Conservation (phyloP, 2,113 vertebrate species). For the Oophaga pumilio region DNA sequence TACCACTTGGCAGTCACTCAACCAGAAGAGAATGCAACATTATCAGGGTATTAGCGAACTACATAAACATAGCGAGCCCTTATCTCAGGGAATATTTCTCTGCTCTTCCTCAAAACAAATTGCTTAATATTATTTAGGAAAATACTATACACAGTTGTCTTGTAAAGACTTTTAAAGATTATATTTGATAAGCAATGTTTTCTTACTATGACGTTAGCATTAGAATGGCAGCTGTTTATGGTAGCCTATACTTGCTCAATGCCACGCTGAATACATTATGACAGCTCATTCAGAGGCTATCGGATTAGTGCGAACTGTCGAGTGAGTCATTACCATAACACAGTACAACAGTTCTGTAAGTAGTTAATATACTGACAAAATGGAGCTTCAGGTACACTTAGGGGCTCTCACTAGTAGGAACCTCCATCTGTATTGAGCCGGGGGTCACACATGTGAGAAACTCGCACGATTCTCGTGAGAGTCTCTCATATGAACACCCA, state of each 20-base stretch:
- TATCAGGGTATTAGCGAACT: not conserved
- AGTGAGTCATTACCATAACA: not conserved
- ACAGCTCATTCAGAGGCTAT: not conserved
- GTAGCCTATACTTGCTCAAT: not conserved
- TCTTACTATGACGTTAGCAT: not conserved
- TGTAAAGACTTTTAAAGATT: not conserved
- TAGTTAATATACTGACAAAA: not conserved
- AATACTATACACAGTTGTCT: not conserved
- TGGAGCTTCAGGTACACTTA: not conserved
- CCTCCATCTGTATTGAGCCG: too few species aligned
- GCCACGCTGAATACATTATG: not conserved
- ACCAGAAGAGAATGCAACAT: not conserved
- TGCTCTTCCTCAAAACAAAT: not conserved
- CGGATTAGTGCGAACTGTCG: not conserved
- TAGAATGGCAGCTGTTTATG: too few species aligned
- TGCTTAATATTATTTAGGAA: not conserved
- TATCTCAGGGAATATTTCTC: not conserved
- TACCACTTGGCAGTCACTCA: conserved; percentile 8
- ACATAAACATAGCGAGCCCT: not conserved
- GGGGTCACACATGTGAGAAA: too few species aligned
- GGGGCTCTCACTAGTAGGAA: too few species aligned
- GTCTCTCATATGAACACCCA: too few species aligned
- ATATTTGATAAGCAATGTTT: not conserved
- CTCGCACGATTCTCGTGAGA: too few species aligned
- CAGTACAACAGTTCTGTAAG: not conserved